These are phyloP conservation scores for Stenotaenia linearis DNA, from an alignment of 2,888 invertebrate genomes.

Conservation along the genomic window DNA sequence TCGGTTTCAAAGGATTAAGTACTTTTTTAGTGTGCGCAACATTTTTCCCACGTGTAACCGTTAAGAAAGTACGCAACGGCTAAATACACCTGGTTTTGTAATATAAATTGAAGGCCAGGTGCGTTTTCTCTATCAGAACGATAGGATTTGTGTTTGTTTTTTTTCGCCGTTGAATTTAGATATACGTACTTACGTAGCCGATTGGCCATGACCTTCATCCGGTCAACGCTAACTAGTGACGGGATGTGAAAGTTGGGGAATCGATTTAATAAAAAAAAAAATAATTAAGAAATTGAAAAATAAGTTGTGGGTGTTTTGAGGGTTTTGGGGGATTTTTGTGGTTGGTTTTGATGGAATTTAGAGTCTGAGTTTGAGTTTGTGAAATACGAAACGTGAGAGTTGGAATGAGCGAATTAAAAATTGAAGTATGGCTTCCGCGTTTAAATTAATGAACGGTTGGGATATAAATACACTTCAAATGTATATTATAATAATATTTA, in stretches of 20 bases:
- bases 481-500: no score
- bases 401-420: no score
- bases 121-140: background rate
- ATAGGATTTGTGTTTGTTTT: background rate
- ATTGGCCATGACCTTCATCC: conserved; percentile 17
- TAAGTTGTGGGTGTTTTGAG: no score
- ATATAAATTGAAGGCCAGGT: background rate
- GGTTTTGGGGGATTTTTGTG: no score
- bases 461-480: no score
- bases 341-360: no score
- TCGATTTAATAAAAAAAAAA: background rate
- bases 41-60: background rate
- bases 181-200: background rate
- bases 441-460: no score
- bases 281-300: background rate
- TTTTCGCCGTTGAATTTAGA: background rate
- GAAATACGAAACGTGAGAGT: no score
- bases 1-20: conserved; percentile 8
- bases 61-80: background rate
- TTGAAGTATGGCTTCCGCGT: no score
- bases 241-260: background rate
- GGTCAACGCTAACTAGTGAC: conserved; percentile 5
- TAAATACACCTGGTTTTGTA: background rate
- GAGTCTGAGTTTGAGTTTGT: no score
- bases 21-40: background rate